Base-by-base conservation (phyloP, 2,888 invertebrate genomes). In the Eledona agricola region DNA sequence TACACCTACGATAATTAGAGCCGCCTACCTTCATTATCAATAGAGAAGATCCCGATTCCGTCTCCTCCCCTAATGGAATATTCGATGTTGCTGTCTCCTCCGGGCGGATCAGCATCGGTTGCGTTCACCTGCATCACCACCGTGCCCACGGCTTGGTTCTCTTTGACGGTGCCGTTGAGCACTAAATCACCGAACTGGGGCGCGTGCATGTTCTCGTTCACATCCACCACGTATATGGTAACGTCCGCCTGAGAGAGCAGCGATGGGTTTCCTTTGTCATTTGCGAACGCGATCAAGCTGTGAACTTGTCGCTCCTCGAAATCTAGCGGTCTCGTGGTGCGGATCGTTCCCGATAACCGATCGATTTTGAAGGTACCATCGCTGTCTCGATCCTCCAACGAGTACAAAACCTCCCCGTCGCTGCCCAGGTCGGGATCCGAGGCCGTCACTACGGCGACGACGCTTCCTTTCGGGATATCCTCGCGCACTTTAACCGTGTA, bases 271-370 rank as follows among this genome's bases (percentile, higher is more conserved):
- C 96, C 97, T 17, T 86, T 84, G 78, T 97, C 96, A 31, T 85
- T 84, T 1, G 94, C 96, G 50, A 87, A 83, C 45, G 94, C 89
- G 42, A 89, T 87, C 59, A 97, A 80, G 65, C 91, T 93, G 79
- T 94, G 94, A 57, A 93, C 85, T 77, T 93, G 95, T 17, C 90
- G 84, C 64, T 87, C 87, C 72, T 96, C 96, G 73, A 90, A 97
- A 79, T 97, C 94, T 45, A 97, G 79, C 37, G 81, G 79, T 51
- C 84, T 85, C 0, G 84, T 82, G 1, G 94, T 89, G 13, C 93
- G 84, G 50, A 96, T 84, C 0, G 93, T 90, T 0, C 97, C 98
- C 1, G 94, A 93, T 17, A 86, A 74, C 38, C 83, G 79, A 73
- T 97, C 96, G 54, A 98, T 88, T 64, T 83, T 84, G 75, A 97